Evolutionary conservation across 2,888 invertebrate genomes (phyloP), one percentile per base, ranked within the genome.

Genomic region (Zhengitettix transpicula): DNA sequence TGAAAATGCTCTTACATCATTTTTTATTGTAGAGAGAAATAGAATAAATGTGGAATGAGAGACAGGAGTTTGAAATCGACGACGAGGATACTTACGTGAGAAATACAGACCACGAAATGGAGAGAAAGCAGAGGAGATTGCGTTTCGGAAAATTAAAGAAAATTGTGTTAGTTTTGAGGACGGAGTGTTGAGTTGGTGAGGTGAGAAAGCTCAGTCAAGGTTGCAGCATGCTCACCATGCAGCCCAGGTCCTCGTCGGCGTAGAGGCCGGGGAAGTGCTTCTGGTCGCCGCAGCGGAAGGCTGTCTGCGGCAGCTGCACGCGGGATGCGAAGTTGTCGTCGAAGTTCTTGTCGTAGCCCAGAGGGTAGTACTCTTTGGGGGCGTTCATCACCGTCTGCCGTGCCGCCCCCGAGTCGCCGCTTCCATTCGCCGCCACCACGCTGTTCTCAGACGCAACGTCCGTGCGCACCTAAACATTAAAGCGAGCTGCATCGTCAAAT

Each of bases 181-280:
- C 12, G 2, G 47, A 1, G 8, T 47, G 5, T 47, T 2, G 44
- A n/a, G 53, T 15, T 17, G 10, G 56, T 42, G 44, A 42, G 12
- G 44, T 11, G 10, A 42, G 12, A 42, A 12, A 42, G 44, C 10
- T 42, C 12, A 42, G 44, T 42, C 44, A 2, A 47, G n/a, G 47
- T 14, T 47, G 44, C 12, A 47, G 47, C 12, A 28, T 28, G 68
- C 79, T 80, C 70, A 91, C 92, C 91, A 92, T 91, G 73, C 92
- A 92, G 17, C 90, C 91, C 47, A 92, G 77, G 73, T 86, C 87
- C 68, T 89, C 88, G 67, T 92, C 92, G 0, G 88, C 91, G 66
- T 92, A 92, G 12, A 92, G 75, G 51, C 92, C 92, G 0, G 92
- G 92, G 70, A 92, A 91, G 73, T 91, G 90, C 69, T 90, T 90